These are phyloP conservation scores for Dicranocentrus wangi DNA, from an alignment of 2,888 invertebrate species.

Conservation along the genomic window DNA sequence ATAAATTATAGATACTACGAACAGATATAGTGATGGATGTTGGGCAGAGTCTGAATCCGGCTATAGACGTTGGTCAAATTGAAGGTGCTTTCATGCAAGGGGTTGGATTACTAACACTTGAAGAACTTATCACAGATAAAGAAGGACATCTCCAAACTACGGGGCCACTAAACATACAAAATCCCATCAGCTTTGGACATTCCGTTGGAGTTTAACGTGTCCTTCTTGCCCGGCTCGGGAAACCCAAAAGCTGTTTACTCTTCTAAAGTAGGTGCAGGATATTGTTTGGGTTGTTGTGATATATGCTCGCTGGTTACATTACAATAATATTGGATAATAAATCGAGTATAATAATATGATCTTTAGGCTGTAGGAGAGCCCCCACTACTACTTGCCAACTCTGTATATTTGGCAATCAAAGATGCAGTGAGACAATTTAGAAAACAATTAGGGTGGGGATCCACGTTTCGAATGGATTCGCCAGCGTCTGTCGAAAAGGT, in stretches of 20 bases:
- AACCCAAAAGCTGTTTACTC: constrained; percentile 95
- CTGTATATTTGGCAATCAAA: constrained; percentile 62
- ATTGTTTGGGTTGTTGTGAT: not conserved
- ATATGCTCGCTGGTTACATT: not conserved
- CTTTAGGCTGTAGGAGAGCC: constrained; percentile 52
- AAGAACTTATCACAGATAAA: constrained; percentile 89
- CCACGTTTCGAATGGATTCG: constrained; percentile 59
- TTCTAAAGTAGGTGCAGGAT: constrained; percentile 83
- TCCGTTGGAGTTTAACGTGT: constrained; percentile 93
- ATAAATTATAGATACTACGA: constrained; percentile 79
- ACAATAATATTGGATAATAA: too few species aligned
- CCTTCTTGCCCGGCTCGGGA: constrained; percentile 88
- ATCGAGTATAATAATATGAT: too few species aligned
- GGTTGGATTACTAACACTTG: constrained; percentile 91
- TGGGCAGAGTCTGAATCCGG: constrained; percentile 95
- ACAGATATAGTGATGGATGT: constrained; percentile 98
- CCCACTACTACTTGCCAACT: constrained; percentile 53
- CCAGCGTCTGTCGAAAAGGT: constrained; percentile 63
- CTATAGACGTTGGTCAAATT: constrained; percentile 95
- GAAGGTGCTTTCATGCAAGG: constrained; percentile 88
- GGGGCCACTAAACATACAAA: constrained; percentile 95
- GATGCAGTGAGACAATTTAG: constrained; percentile 57
- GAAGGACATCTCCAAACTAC: constrained; percentile 86
- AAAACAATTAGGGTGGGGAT: constrained; percentile 52
- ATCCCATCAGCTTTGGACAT: constrained; percentile 94